These are phyloP conservation scores for Sorex maritimensis DNA, from an alignment of 2,797 vertebrate genomes.

Conservation along the genomic window DNA sequence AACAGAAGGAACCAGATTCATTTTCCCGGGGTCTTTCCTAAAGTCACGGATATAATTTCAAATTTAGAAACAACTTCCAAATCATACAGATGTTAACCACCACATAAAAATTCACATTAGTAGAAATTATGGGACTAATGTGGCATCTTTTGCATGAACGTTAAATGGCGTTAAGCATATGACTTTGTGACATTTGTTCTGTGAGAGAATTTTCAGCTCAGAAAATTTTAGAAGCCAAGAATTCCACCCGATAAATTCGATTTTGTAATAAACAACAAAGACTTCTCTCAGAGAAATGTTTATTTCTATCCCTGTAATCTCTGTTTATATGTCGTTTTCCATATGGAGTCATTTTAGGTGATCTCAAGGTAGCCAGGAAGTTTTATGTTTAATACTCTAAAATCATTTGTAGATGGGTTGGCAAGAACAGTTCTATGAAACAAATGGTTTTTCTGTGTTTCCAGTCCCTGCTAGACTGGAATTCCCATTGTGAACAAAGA, in stretches of 20 bases:
- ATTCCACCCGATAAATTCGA: neutral
- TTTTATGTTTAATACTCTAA: neutral
- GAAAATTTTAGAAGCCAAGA: slow-evolving; percentile 56
- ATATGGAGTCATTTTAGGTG: neutral
- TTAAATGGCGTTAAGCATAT: slow-evolving; percentile 71
- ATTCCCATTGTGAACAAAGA: neutral
- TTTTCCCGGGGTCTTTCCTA: slow-evolving; percentile 72
- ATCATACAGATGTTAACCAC: slow-evolving; percentile 86
- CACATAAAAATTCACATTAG: slow-evolving; percentile 86
- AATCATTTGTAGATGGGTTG: too few relatives aligned
- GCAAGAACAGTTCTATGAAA: neutral
- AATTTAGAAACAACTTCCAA: slow-evolving; percentile 83
- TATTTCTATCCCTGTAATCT: neutral
- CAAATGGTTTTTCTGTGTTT: neutral
- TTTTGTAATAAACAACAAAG: slow-evolving; percentile 63
- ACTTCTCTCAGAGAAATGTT: neutral
- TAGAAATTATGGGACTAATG: slow-evolving; percentile 84
- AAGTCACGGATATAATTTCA: slow-evolving; percentile 82
- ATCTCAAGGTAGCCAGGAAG: neutral
- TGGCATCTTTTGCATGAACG: slow-evolving; percentile 78
- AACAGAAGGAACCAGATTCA: slow-evolving; percentile 73
- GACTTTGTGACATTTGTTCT: slow-evolving; percentile 68
- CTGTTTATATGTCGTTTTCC: neutral
- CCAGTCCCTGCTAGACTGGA: neutral
- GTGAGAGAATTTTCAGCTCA: slow-evolving; percentile 15